These are phyloP conservation scores for Platysternon megacephalum DNA, from an alignment of 2,113 vertebrate species.

Conservation along the genomic window DNA sequence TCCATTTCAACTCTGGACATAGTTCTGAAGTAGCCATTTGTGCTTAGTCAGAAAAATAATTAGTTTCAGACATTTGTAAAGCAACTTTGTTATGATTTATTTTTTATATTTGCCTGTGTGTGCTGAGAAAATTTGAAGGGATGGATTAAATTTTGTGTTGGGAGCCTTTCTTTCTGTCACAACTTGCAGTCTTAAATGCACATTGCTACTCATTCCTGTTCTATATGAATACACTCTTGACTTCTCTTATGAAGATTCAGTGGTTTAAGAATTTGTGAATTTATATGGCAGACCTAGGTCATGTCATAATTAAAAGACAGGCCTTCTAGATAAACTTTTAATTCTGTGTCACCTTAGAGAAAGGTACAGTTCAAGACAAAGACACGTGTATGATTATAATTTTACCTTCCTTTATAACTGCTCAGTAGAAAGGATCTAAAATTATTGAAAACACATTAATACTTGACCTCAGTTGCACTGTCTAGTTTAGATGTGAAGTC, in stretches of 20 bases:
- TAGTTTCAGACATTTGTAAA: neutral
- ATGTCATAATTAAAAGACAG: neutral
- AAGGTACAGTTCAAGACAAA: neutral
- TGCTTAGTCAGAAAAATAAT: neutral
- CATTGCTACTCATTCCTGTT: neutral
- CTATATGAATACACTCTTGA: neutral
- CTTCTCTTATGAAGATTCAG: neutral
- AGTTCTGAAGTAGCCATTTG: neutral
- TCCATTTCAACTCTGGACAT: neutral
- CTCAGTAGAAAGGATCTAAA: neutral
- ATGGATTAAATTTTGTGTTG: neutral
- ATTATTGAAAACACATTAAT: neutral
- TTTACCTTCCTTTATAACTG: neutral
- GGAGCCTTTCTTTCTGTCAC: neutral
- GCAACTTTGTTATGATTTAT: neutral
- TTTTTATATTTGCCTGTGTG: neutral
- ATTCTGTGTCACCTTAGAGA: neutral
- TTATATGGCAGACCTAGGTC: neutral
- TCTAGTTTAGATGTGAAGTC: neutral
- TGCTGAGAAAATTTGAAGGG: neutral
- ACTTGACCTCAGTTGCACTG: neutral
- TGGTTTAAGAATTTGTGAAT: neutral
- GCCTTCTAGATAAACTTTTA: neutral
- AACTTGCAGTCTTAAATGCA: neutral
- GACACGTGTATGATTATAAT: neutral